These are phyloP conservation scores for Lepus timidus DNA, from an alignment of 2,113 vertebrate genomes.

Conservation along the genomic window DNA sequence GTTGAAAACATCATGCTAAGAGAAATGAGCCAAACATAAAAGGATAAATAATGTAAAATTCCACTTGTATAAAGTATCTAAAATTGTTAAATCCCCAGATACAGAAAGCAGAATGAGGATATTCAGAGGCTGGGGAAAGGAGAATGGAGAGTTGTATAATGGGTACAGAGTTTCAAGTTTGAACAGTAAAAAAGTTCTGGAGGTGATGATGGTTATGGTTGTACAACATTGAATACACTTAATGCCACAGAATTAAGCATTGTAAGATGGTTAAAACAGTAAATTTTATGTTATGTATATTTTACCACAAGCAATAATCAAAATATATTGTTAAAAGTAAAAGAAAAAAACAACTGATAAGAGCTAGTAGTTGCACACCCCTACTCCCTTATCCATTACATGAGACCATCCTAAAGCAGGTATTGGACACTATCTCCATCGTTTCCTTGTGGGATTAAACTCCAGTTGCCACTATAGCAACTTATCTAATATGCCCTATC, in stretches of 20 bases:
- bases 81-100: conserved; percentile 21
- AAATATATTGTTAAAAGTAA: background rate
- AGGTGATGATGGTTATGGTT: background rate
- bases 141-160: background rate
- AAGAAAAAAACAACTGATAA: background rate
- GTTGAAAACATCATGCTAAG: conserved; percentile 37
- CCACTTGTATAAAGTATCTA: background rate
- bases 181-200: background rate
- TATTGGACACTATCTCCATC: background rate
- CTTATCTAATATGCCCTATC: background rate
- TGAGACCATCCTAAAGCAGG: background rate
- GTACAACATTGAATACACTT: background rate
- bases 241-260: background rate
- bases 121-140: background rate
- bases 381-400: background rate
- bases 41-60: background rate
- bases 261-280: background rate
- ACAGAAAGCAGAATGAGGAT: background rate
- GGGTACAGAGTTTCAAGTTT: background rate
- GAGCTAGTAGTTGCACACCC: background rate
- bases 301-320: conserved; percentile 25
- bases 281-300: background rate
- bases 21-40: conserved; percentile 54
- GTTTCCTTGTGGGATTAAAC: background rate
- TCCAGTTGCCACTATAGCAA: background rate